These are phyloP conservation scores for Holocentrus rufus DNA, from an alignment of 2,797 vertebrate species.

Conservation along the genomic window DNA sequence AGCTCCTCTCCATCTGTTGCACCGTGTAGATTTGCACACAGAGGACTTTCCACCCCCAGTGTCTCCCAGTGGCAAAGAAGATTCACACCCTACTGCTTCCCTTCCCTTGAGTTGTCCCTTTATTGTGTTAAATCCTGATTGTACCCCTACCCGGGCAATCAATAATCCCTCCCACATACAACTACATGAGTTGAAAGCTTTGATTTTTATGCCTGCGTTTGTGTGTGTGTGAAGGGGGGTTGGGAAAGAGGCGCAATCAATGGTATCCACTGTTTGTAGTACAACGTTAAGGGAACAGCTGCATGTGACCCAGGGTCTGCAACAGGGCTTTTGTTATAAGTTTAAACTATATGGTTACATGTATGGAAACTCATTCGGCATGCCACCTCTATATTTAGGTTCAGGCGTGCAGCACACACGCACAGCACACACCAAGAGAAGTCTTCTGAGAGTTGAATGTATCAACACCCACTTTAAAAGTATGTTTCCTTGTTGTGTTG, in stretches of 20 bases:
- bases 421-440: constrained; percentile 21
- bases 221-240: constrained; percentile 17
- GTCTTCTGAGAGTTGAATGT: constrained; percentile 31
- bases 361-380: constrained; percentile 61
- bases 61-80: constrained; percentile 28
- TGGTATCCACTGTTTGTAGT: constrained; percentile 55
- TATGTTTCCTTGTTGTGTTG: constrained; percentile 34
- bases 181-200: constrained; percentile 31
- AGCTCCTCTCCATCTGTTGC: constrained; percentile 73
- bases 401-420: constrained; percentile 56
- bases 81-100: not conserved
- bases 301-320: constrained; percentile 58
- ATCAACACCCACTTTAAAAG: constrained; percentile 54
- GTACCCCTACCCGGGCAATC: not conserved
- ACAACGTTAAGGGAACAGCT: constrained; percentile 59
- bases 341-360: constrained; percentile 63
- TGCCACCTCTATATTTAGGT: constrained; percentile 67
- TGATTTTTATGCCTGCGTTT: constrained; percentile 29
- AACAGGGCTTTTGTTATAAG: constrained; percentile 50
- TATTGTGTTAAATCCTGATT: not conserved
- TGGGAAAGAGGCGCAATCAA: constrained; percentile 29
- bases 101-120: not conserved
- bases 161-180: constrained; percentile 32
- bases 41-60: constrained; percentile 19
- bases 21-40: constrained; percentile 53